Conservation (phyloP, 1,140 invertebrate species). For the Hylyphantes graminicola region DNA sequence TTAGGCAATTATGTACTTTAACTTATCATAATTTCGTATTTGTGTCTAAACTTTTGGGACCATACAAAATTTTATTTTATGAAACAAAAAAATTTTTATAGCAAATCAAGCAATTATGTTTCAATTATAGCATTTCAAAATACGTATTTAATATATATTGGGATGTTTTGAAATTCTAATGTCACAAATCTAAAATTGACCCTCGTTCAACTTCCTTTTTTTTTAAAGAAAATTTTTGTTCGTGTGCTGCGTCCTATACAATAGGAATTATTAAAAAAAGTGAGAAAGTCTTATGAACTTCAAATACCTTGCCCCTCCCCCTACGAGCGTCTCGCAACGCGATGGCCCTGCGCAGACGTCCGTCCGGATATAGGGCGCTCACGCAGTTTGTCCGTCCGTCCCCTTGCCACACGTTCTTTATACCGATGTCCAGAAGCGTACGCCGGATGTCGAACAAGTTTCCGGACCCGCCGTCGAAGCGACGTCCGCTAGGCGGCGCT, state of each 20-base stretch:
- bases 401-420: slow-evolving; percentile 54
- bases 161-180: too few relatives aligned
- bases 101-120: too few relatives aligned
- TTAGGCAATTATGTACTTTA: too few relatives aligned
- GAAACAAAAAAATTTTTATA: too few relatives aligned
- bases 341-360: background rate
- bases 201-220: too few relatives aligned
- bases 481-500: slow-evolving; percentile 10
- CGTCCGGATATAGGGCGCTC: slow-evolving; percentile 57
- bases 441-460: slow-evolving; percentile 11
- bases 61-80: too few relatives aligned
- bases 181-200: too few relatives aligned
- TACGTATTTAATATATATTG: too few relatives aligned
- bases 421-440: background rate
- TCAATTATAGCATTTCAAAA: too few relatives aligned
- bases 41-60: too few relatives aligned
- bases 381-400: slow-evolving; percentile 51
- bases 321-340: slow-evolving; percentile 2
- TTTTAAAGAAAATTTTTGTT: too few relatives aligned
- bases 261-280: background rate
- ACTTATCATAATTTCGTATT: too few relatives aligned
- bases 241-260: background rate
- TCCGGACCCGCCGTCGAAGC: slow-evolving; percentile 29
- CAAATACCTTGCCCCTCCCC: background rate
- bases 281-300: background rate